Evolutionary conservation across 2,797 vertebrate genomes (phyloP).

Genomic region (Peromyscus melanophrys): DNA sequence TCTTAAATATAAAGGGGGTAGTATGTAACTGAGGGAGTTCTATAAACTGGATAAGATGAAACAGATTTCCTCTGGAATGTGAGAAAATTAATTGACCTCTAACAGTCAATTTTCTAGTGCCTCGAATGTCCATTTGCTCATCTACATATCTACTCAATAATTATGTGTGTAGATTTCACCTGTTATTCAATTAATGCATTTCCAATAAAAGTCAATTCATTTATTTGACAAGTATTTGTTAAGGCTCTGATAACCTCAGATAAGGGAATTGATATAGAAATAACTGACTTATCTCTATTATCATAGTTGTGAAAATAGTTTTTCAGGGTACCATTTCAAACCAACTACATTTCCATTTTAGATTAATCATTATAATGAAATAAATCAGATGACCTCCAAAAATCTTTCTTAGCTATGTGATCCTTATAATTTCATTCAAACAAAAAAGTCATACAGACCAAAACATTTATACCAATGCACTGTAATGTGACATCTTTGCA

Average conservation of each 20-base stretch:
- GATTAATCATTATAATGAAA: background rate
- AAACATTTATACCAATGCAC: background rate
- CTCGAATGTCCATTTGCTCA: background rate
- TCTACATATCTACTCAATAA: background rate
- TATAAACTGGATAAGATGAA: constrained; percentile 33
- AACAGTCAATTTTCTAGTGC: background rate
- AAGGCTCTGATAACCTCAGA: background rate
- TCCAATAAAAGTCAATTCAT: background rate
- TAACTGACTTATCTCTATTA: background rate
- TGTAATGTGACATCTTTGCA: constrained; percentile 15
- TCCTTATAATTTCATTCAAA: constrained; percentile 25
- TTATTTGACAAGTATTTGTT: background rate
- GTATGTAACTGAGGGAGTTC: background rate
- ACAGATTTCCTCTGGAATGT: constrained; percentile 33
- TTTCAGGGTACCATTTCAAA: background rate
- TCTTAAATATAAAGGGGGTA: background rate
- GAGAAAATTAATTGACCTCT: constrained; percentile 37
- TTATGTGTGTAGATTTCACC: background rate
- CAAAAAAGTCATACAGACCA: background rate
- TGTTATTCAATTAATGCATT: background rate
- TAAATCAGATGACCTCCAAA: constrained; percentile 27
- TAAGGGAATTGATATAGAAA: constrained; percentile 38
- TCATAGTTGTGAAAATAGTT: background rate
- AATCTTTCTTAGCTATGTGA: background rate
- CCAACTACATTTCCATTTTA: background rate